phyloP scores from a whole-genome alignment of 1,140 invertebrate genomes.

The Hetaerina americana region DNA sequence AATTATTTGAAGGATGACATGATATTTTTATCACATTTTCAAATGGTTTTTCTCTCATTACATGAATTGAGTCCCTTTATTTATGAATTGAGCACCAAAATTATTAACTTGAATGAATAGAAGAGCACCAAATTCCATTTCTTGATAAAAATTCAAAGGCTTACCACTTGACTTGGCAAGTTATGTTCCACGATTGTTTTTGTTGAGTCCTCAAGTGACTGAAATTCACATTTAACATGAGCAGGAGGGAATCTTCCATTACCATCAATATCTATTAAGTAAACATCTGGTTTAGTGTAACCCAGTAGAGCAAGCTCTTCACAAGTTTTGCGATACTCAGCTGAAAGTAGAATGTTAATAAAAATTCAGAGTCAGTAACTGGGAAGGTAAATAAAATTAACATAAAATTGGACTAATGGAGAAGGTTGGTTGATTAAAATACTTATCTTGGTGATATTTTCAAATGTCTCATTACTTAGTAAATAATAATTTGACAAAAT shows the following conservation, averaged over 20 bases:
- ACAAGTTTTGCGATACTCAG: conserved; percentile 77
- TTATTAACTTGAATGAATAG: not conserved
- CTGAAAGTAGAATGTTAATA: conserved; percentile 35
- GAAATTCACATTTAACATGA: conserved; percentile 82
- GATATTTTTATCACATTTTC: not conserved
- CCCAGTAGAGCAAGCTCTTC: conserved; percentile 76
- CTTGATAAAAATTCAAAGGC: conserved; percentile 7
- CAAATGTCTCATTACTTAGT: too few relatives aligned
- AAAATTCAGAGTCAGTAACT: too few relatives aligned
- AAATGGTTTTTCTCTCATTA: not conserved
- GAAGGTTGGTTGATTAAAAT: too few relatives aligned
- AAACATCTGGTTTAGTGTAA: conserved; percentile 76
- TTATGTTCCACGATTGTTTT: conserved; percentile 89
- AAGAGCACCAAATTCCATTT: not conserved
- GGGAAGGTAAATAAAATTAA: too few relatives aligned
- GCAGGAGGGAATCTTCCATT: conserved; percentile 81
- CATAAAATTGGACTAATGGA: too few relatives aligned
- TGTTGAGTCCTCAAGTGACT: conserved; percentile 68
- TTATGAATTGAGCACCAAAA: too few relatives aligned
- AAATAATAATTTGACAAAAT: too few relatives aligned
- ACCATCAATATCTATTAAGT: conserved; percentile 81
- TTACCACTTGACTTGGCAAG: conserved; percentile 65
- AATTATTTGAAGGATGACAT: not conserved
- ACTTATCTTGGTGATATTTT: too few relatives aligned
- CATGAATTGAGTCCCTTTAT: not conserved